phyloP scores from a whole-genome alignment of 2,797 vertebrate genomes.

The Clarias fuscus region DNA sequence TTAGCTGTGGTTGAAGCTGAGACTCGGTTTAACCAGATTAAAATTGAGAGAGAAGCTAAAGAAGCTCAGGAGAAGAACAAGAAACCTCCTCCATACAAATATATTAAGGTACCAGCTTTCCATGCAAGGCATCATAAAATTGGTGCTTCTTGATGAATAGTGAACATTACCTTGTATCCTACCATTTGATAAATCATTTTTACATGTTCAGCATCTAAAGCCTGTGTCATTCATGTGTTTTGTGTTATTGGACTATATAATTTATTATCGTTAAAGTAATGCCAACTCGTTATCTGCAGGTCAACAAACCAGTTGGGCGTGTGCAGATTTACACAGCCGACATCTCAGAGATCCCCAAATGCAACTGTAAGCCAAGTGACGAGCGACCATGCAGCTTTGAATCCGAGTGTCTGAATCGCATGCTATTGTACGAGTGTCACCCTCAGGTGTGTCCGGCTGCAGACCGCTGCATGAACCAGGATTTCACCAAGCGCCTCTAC shows the following conservation, averaged over 20 bases:
- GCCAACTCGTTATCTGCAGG: constrained; percentile 67
- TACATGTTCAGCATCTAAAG: neutral
- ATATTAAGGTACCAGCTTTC: constrained; percentile 82
- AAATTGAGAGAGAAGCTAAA: constrained; percentile 89
- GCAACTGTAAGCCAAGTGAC: constrained; percentile 92
- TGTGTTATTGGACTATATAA: neutral
- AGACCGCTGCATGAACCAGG: constrained; percentile 91
- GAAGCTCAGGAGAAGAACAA: constrained; percentile 92
- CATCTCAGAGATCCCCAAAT: constrained; percentile 95
- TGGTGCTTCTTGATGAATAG: neutral
- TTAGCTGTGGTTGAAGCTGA: constrained; percentile 92
- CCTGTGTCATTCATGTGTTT: neutral
- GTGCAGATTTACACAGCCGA: constrained; percentile 96
- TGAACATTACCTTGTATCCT: neutral
- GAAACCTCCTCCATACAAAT: constrained; percentile 94
- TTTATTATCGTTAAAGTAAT: neutral
- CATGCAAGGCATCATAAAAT: neutral
- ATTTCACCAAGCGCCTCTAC: constrained; percentile 95
- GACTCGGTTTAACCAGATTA: constrained; percentile 88
- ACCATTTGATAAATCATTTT: neutral
- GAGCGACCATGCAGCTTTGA: constrained; percentile 92
- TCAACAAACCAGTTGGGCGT: constrained; percentile 90
- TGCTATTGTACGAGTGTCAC: constrained; percentile 98
- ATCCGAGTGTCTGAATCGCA: constrained; percentile 95
- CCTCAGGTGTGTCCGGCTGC: constrained; percentile 92